These are phyloP conservation scores for Oxyteleia sp. DNA, from an alignment of 2,888 invertebrate genomes.

Conservation along the genomic window DNA sequence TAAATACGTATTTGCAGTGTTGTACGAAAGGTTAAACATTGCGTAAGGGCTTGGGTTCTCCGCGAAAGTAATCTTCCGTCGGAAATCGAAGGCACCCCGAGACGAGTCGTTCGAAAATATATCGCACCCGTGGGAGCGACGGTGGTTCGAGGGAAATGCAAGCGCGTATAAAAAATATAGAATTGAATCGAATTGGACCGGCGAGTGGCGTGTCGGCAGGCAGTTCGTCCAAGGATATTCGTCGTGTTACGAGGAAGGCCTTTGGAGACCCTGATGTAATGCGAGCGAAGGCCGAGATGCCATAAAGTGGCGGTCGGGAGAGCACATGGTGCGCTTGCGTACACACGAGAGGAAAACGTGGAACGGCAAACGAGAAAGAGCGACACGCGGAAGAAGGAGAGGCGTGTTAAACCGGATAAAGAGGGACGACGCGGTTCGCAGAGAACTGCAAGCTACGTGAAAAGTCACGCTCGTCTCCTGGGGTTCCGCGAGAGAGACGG, in stretches of 20 bases:
- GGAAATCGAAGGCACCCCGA: constrained; percentile 80
- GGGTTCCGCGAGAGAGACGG: constrained; percentile 76
- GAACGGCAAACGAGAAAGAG: background rate
- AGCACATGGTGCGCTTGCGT: constrained; percentile 50
- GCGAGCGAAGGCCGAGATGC: constrained; percentile 77
- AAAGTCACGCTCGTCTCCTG: constrained; percentile 78
- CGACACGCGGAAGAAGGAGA: background rate
- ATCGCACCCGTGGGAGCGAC: constrained; percentile 85
- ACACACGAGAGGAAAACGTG: constrained; percentile 9
- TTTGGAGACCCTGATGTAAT: constrained; percentile 80
- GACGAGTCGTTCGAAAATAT: constrained; percentile 83
- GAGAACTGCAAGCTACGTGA: constrained; percentile 59
- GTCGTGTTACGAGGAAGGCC: constrained; percentile 77
- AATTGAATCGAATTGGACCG: constrained; percentile 84
- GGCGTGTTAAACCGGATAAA: background rate
- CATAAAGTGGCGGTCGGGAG: constrained; percentile 74
- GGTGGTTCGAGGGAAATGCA: constrained; percentile 64
- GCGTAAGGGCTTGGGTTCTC: constrained; percentile 37
- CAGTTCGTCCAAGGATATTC: constrained; percentile 84
- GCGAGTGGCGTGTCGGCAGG: constrained; percentile 83
- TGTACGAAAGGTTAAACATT: constrained; percentile 48
- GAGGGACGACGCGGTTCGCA: background rate
- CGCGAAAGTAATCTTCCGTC: constrained; percentile 73
- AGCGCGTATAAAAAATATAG: constrained; percentile 72
- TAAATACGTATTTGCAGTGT: constrained; percentile 51